Evolutionary conservation across 2,797 vertebrate genomes (phyloP).

Genomic region (Thalassophryne amazonica): DNA sequence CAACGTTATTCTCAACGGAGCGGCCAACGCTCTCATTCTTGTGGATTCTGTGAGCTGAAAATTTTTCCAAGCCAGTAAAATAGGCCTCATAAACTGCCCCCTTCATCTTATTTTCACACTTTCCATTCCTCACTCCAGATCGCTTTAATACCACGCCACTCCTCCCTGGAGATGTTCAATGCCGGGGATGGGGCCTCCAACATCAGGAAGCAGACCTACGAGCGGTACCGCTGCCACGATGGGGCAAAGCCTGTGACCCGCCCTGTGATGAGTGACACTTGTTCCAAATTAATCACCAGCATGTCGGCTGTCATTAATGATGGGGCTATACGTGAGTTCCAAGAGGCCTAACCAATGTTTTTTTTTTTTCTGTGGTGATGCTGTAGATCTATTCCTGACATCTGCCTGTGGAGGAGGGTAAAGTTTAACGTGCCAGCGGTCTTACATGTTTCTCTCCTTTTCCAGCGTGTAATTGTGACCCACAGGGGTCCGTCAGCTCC

Average conservation of each 20-base stretch:
- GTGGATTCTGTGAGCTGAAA: constrained; percentile 87
- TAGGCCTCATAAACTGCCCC: not conserved
- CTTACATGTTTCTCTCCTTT: not conserved
- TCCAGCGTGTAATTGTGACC: constrained; percentile 88
- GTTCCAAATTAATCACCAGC: constrained; percentile 86
- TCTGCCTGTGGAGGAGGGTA: not conserved
- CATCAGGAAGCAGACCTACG: constrained; percentile 83
- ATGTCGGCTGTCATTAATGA: constrained; percentile 88
- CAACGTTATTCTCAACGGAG: constrained; percentile 71
- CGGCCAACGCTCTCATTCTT: constrained; percentile 74
- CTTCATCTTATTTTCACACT: not conserved
- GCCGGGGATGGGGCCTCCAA: constrained; percentile 81
- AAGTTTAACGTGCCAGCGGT: not conserved
- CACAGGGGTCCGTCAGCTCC: constrained; percentile 88
- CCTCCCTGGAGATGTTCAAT: constrained; percentile 91
- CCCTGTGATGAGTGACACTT: constrained; percentile 79
- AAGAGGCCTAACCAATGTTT: not conserved
- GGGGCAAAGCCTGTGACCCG: constrained; percentile 76
- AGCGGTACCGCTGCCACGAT: constrained; percentile 89
- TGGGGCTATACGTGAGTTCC: constrained; percentile 84
- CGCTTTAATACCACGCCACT: constrained; percentile 85
- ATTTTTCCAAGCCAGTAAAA: not conserved
- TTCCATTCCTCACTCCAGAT: constrained; percentile 68
- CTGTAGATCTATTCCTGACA: not conserved
- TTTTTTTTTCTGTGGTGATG: not conserved